These are phyloP conservation scores for Gasterosteus nipponicus DNA, from an alignment of 2,113 vertebrate species.

Conservation along the genomic window DNA sequence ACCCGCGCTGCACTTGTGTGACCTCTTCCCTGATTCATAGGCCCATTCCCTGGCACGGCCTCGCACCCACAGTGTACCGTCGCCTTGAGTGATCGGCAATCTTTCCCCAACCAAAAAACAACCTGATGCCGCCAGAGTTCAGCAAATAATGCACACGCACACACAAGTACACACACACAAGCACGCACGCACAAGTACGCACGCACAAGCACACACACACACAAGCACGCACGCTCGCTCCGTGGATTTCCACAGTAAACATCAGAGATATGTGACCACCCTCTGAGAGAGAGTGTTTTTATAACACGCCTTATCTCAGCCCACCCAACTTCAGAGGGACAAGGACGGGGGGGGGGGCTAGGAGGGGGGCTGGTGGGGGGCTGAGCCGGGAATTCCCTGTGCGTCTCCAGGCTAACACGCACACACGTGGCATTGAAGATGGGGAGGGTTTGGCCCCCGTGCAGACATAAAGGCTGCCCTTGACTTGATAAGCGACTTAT, in stretches of 20 bases:
- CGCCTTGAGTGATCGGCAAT: slow-evolving; percentile 38
- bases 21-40: slow-evolving; percentile 51
- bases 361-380: too few relatives aligned
- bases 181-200: not conserved
- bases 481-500: slow-evolving; percentile 19
- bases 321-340: slow-evolving; percentile 53
- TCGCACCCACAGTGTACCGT: slow-evolving; percentile 21
- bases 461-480: slow-evolving; percentile 8
- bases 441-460: slow-evolving; percentile 29
- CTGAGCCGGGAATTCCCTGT: slow-evolving; percentile 55
- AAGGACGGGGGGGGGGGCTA: not conserved
- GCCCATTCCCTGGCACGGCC: slow-evolving; percentile 48
- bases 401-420: slow-evolving; percentile 2
- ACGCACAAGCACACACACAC: slow-evolving; percentile 9
- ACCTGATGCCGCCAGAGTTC: slow-evolving; percentile 15
- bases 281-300: slow-evolving; percentile 61
- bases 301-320: slow-evolving; percentile 63
- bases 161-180: not conserved
- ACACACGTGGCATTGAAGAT: slow-evolving; percentile 23
- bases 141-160: slow-evolving; percentile 11
- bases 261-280: slow-evolving; percentile 57
- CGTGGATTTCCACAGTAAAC: slow-evolving; percentile 64
- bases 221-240: slow-evolving; percentile 13
- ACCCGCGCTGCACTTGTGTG: slow-evolving; percentile 20
- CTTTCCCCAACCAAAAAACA: slow-evolving; percentile 42